These are phyloP conservation scores for Leptopilina boulardi DNA, from an alignment of 1,140 invertebrate species.

Conservation along the genomic window DNA sequence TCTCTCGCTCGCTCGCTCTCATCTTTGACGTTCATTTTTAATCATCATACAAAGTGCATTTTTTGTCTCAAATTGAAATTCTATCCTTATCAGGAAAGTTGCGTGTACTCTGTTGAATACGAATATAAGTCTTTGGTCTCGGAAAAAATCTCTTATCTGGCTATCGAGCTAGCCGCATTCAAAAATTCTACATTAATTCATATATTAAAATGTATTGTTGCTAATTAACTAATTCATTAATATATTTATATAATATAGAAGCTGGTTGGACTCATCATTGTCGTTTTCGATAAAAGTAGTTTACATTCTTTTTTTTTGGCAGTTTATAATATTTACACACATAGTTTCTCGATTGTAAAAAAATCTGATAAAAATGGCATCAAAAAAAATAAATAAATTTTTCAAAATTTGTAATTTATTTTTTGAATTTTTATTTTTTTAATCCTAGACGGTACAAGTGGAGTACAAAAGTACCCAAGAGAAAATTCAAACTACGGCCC, in stretches of 20 bases:
- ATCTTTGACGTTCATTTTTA: background rate
- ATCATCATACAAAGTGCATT: background rate
- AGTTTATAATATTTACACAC: background rate
- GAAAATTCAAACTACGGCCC: too few relatives aligned
- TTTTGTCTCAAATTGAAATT: background rate
- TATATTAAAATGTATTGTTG: background rate
- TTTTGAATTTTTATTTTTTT: too few relatives aligned
- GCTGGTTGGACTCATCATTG: constrained; percentile 30
- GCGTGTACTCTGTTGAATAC: constrained; percentile 60
- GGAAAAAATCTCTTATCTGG: constrained; percentile 67
- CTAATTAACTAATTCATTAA: constrained; percentile 33
- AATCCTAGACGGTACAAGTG: too few relatives aligned
- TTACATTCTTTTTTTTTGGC: constrained; percentile 20
- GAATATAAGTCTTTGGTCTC: constrained; percentile 74
- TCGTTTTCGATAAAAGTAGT: constrained; percentile 34
- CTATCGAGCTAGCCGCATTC: constrained; percentile 41
- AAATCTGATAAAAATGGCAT: constrained; percentile 2
- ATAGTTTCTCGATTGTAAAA: background rate
- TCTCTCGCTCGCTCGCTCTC: background rate
- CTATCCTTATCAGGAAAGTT: background rate
- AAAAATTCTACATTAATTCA: constrained; percentile 9
- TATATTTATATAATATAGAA: too few relatives aligned
- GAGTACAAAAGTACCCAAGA: too few relatives aligned
- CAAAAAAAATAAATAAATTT: background rate
- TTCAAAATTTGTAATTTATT: background rate